A percentile compares a stretch with the other conserved stretches of the same genome.
Conservation (phyloP, 2,888 invertebrate species). For the Opisthograptis luteolata region DNA sequence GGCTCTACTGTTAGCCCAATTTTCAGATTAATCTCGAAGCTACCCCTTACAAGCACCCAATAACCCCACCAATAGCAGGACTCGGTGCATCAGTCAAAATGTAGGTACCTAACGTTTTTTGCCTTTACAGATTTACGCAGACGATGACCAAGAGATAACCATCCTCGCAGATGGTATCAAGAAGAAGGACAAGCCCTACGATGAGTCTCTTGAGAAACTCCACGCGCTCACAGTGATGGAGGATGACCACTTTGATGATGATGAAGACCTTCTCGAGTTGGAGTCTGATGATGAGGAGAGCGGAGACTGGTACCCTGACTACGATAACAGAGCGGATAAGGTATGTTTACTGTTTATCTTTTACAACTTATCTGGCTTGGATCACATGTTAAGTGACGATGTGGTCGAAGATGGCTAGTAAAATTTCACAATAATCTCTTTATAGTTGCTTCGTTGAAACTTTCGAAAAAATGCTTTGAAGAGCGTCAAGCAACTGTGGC, state of each 20-base stretch:
- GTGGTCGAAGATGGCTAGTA: too few species aligned
- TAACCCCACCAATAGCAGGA: too few species aligned
- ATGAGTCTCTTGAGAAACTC: slow-evolving; percentile 65
- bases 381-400: too few species aligned
- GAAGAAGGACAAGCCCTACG: slow-evolving; percentile 45
- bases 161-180: slow-evolving; percentile 40
- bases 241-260: slow-evolving; percentile 65
- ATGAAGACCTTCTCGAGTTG: slow-evolving; percentile 64
- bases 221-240: slow-evolving; percentile 70
- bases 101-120: neutral
- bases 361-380: too few species aligned
- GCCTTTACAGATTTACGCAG: slow-evolving; percentile 67
- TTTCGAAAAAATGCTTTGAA: too few species aligned
- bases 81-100: too few species aligned
- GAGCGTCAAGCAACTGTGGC: too few species aligned
- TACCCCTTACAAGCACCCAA: too few species aligned
- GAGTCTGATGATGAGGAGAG: slow-evolving; percentile 68
- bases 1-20: too few species aligned
- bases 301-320: slow-evolving; percentile 73
- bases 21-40: too few species aligned
- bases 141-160: slow-evolving; percentile 63
- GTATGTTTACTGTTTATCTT: too few species aligned
- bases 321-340: slow-evolving; percentile 63
- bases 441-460: neutral
- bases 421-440: too few species aligned